Base-by-base conservation (phyloP, 2,113 vertebrate species). In the Zapornia atra region DNA sequence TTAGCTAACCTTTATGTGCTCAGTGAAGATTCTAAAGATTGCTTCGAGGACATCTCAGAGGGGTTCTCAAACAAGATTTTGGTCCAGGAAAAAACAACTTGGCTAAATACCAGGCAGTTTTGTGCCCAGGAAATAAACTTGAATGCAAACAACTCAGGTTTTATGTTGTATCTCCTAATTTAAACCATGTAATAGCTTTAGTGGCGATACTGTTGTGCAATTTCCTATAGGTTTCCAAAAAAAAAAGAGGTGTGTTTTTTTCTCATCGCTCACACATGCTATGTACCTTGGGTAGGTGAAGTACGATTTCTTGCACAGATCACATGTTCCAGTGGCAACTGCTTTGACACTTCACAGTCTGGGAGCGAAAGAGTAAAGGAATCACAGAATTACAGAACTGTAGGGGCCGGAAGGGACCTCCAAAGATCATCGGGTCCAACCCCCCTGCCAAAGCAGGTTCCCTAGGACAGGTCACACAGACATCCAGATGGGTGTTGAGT, bases 281-380 rank as follows among this genome's bases (percentile, higher is more conserved):
- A 4, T 42, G 0, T 16, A 33, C 51, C 33, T 13, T n/a, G 34
- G 8, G 19, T 5, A 33, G 33, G 28, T 5, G 2, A 29, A 10
- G 12, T 33, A 66, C 5, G 1, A 15, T 16, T 57, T 22, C 11
- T 10, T 9, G 26, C 26, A 20, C 9, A 4, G 28, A 24, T 21
- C 66, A 19, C 1, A 18, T 31, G 63, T 63, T 54, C n/a, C 34
- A 16, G 22, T 0, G 18, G 15, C 2, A 9, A 29, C 0, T 4
- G 26, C 53, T 83, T 72, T 48, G 60, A 54, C 36, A 9, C 34
- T 24, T 28, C 8, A 6, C 8, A 3, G 22, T n/a, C 29, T 28
- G 69, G 21, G 22, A 33, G 44, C 17, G 17, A 19, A 19, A 46
- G 44, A 46, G 44, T 46, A 46, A 46, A 46, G 8, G 44, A 46